Evolutionary conservation across 2,113 vertebrate genomes (phyloP).

Genomic region (Condylura cristata): DNA sequence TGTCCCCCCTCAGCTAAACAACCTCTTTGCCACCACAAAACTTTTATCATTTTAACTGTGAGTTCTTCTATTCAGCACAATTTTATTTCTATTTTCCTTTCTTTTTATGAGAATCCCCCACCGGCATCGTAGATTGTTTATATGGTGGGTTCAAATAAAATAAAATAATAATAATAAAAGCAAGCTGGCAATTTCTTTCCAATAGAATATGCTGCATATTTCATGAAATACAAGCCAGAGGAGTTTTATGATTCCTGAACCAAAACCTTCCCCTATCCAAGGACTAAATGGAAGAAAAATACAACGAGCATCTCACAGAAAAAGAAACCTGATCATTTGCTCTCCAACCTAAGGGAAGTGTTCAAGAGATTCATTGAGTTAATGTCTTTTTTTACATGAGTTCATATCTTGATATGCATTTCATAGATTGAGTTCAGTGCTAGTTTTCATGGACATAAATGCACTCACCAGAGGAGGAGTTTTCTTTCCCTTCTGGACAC

Average conservation of each 20-base stretch:
- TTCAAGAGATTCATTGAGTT: neutral
- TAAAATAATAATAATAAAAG: conserved; percentile 80
- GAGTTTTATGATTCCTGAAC: conserved; percentile 69
- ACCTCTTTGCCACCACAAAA: neutral
- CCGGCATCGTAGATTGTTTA: conserved; percentile 69
- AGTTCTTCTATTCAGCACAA: conserved; percentile 57
- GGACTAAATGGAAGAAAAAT: conserved; percentile 53
- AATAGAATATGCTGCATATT: conserved; percentile 75
- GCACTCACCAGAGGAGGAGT: neutral
- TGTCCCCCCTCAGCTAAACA: neutral
- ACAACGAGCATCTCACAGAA: conserved; percentile 36
- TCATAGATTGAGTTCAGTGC: neutral
- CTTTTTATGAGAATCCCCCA: conserved; percentile 71
- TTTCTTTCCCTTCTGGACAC: conserved; percentile 16
- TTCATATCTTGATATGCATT: conserved; percentile 16
- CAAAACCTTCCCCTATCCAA: conserved; percentile 45
- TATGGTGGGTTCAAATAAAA: conserved; percentile 68
- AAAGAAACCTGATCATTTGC: conserved; percentile 9
- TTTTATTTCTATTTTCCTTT: conserved; percentile 64
- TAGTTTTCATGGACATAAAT: conserved; percentile 36
- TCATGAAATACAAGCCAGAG: conserved; percentile 73
- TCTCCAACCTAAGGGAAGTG: neutral
- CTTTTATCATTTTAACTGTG: conserved; percentile 31
- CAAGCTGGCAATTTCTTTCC: conserved; percentile 76
- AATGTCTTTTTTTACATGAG: neutral